Percentiles rank a stretch among this genome's conserved stretches.
These are phyloP conservation scores for Dynastes grantii DNA, from an alignment of 2,888 invertebrate genomes.

Conservation along the genomic window DNA sequence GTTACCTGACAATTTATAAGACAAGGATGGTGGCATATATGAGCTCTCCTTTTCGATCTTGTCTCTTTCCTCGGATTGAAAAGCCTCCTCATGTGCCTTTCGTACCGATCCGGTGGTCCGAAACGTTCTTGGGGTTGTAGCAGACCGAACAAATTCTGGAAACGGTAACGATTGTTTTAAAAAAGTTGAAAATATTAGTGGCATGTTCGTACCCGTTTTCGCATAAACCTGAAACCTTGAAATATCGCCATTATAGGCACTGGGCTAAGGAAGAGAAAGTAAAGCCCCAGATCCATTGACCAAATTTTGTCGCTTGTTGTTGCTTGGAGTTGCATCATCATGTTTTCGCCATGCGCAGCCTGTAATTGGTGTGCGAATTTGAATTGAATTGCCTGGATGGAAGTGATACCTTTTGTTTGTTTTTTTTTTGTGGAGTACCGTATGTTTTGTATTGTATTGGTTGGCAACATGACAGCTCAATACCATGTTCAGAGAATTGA, in stretches of 20 bases:
- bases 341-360: slow-evolving; percentile 15
- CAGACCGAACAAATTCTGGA: slow-evolving; percentile 53
- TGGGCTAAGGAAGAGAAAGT: slow-evolving; percentile 36
- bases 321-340: background rate
- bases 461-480: no score
- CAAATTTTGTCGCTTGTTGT: background rate
- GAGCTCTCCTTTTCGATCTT: slow-evolving; percentile 51
- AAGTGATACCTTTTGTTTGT: no score
- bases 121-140: slow-evolving; percentile 55
- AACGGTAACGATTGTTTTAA: background rate
- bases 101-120: slow-evolving; percentile 53
- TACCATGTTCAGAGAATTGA: no score
- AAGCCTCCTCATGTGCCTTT: slow-evolving; percentile 50
- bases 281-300: slow-evolving; percentile 13
- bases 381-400: background rate
- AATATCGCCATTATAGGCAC: slow-evolving; percentile 49
- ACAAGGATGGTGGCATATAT: slow-evolving; percentile 53
- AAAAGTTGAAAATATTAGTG: background rate
- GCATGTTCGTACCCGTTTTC: slow-evolving; percentile 30
- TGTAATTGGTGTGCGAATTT: slow-evolving; percentile 21
- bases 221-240: slow-evolving; percentile 49
- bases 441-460: no score
- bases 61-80: slow-evolving; percentile 56
- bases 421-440: no score
- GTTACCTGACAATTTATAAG: slow-evolving; percentile 48